Evolutionary conservation across 2,888 invertebrate species (phyloP).

Genomic region (Andrena bucephala): DNA sequence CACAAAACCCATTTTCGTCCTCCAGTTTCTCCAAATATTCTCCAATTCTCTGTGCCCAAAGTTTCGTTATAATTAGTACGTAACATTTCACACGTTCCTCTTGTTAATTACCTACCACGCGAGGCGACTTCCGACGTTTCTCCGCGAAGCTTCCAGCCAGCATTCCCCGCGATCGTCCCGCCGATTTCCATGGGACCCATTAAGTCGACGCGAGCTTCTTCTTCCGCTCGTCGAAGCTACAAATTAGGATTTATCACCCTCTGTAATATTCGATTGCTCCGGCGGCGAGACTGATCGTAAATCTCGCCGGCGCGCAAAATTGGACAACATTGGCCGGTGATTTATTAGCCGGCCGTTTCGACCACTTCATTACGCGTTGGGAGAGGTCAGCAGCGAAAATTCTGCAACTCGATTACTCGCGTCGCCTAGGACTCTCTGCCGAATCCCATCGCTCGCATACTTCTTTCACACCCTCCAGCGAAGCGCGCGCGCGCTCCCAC

Average conservation of each 20-base stretch:
- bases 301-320: constrained; percentile 60
- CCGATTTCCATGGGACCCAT: constrained; percentile 18
- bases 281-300: constrained; percentile 52
- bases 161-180: not conserved
- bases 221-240: constrained; percentile 35
- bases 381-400: constrained; percentile 43
- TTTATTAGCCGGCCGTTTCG: constrained; percentile 63
- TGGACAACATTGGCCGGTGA: constrained; percentile 64
- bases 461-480: not conserved
- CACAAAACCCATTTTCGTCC: too few species aligned
- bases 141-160: not conserved
- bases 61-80: too few species aligned
- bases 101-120: not conserved
- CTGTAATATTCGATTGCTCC: constrained; percentile 61
- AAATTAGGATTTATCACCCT: constrained; percentile 62
- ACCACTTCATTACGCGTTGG: constrained; percentile 65
- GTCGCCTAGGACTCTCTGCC: not conserved
- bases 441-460: constrained; percentile 21
- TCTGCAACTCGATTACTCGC: constrained; percentile 48
- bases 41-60: too few species aligned
- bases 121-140: constrained; percentile 4
- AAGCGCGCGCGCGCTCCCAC: not conserved
- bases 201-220: constrained; percentile 28
- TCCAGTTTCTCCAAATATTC: too few species aligned
- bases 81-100: not conserved